A percentile compares a stretch with the other conserved stretches of the same genome.
phyloP scores from a whole-genome alignment of 2,888 invertebrate genomes.

The Rotaria magnacalcarata region DNA sequence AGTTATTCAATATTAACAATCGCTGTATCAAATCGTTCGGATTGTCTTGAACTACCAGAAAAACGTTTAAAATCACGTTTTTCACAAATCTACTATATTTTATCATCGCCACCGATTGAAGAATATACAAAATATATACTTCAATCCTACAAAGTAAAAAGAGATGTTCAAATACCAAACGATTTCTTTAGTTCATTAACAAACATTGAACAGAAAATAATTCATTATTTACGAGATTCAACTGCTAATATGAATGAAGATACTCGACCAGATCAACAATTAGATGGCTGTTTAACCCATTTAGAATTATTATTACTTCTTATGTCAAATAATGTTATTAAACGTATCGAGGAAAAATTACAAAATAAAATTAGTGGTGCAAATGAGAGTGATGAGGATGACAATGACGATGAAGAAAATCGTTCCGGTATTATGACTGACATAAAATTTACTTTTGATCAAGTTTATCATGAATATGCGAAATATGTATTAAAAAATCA shows the following conservation, averaged over 20 bases:
- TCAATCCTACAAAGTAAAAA: not conserved
- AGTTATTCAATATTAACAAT: conserved; percentile 14
- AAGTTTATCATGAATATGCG: conserved; percentile 29
- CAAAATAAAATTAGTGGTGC: not conserved
- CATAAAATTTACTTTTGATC: conserved; percentile 30
- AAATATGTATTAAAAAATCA: conserved; percentile 27
- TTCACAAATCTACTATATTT: conserved; percentile 9
- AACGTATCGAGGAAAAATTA: not conserved
- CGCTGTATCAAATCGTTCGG: conserved; percentile 13
- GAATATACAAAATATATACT: not conserved
- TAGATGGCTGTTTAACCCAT: conserved; percentile 26
- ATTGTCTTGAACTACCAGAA: conserved; percentile 33
- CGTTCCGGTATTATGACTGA: not conserved
- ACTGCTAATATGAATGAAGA: not conserved
- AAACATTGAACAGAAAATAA: not conserved
- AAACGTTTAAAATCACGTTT: conserved; percentile 36
- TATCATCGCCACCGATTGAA: not conserved
- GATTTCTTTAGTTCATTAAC: conserved; percentile 24
- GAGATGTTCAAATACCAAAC: not conserved
- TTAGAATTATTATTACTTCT: conserved; percentile 26
- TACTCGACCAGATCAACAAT: not conserved
- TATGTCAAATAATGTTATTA: not conserved
- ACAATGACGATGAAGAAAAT: conserved; percentile 3
- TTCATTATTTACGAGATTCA: not conserved
- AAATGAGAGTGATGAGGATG: conserved; percentile 13